Conservation (phyloP, 2,888 invertebrate species). For the Petrophora chlorosata region DNA sequence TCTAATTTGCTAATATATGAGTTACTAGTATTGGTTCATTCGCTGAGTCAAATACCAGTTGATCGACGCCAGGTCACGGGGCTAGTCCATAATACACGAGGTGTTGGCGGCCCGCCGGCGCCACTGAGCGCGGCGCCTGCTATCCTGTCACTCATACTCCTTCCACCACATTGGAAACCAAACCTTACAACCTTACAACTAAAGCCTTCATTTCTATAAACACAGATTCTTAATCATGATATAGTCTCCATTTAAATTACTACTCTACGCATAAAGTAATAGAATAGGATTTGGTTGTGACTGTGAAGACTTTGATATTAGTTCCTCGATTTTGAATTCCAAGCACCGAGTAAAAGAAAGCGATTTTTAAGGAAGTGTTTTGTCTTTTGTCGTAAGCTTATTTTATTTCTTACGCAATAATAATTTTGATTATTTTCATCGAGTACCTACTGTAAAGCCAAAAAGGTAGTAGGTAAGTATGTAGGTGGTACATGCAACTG, state of each 20-base stretch:
- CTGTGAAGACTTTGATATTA: constrained; percentile 42
- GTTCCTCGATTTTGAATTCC: constrained; percentile 80
- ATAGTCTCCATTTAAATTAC: constrained; percentile 41
- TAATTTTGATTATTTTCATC: constrained; percentile 24
- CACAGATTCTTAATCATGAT: constrained; percentile 52
- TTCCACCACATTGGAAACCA: constrained; percentile 36
- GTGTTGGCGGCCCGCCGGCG: constrained; percentile 81
- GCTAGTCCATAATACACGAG: constrained; percentile 83
- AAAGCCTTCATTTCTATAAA: constrained; percentile 37
- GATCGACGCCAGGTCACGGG: constrained; percentile 80
- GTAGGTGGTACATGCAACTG: no score
- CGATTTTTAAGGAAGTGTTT: constrained; percentile 73
- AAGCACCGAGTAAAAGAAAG: constrained; percentile 75
- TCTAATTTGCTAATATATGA: constrained; percentile 65
- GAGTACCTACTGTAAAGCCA: not conserved
- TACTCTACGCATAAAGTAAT: constrained; percentile 37
- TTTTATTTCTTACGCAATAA: constrained; percentile 58
- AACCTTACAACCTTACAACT: constrained; percentile 30
- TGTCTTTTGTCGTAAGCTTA: constrained; percentile 59
- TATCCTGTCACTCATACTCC: constrained; percentile 68
- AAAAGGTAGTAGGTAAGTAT: no score
- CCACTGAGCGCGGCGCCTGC: constrained; percentile 79
- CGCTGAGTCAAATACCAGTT: constrained; percentile 77
- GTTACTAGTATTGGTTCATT: constrained; percentile 62
- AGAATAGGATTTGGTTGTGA: constrained; percentile 39